phyloP scores from a whole-genome alignment of 2,888 invertebrate species.

The Napeogenes sylphis region DNA sequence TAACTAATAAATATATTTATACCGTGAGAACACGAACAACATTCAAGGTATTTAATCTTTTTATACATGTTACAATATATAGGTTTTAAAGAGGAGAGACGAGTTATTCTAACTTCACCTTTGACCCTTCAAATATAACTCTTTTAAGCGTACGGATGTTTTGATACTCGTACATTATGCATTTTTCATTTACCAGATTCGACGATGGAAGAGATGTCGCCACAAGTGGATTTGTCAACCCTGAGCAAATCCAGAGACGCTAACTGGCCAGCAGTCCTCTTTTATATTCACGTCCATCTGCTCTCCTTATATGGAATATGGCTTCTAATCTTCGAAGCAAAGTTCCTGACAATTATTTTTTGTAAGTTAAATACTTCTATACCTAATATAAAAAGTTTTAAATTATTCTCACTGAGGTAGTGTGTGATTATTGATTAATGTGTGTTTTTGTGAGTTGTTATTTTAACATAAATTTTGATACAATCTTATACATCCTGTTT shows the following conservation, averaged over 20 bases:
- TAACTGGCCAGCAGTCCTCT: conserved; percentile 84
- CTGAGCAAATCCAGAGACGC: conserved; percentile 77
- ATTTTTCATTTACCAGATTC: conserved; percentile 9
- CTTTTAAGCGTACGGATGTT: too few species aligned
- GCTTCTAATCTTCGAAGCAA: conserved; percentile 77
- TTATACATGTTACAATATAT: too few species aligned
- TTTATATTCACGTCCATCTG: conserved; percentile 85
- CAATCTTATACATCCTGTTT: too few species aligned
- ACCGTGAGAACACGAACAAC: background rate
- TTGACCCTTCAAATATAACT: too few species aligned
- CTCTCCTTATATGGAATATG: conserved; percentile 82
- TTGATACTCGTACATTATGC: too few species aligned
- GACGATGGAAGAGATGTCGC: conserved; percentile 20
- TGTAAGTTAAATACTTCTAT: conserved; percentile 70
- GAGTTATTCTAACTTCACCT: too few species aligned
- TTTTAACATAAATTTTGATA: too few species aligned
- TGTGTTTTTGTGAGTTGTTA: too few species aligned
- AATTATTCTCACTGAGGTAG: too few species aligned
- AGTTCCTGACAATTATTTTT: conserved; percentile 79
- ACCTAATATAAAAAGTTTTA: too few species aligned
- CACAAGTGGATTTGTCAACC: conserved; percentile 16
- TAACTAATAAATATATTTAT: background rate
- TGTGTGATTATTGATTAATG: too few species aligned
- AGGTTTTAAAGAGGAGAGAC: too few species aligned
- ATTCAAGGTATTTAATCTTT: background rate